Evolutionary conservation across 2,113 vertebrate species (phyloP).

Genomic region (Phoxinus phoxinus): DNA sequence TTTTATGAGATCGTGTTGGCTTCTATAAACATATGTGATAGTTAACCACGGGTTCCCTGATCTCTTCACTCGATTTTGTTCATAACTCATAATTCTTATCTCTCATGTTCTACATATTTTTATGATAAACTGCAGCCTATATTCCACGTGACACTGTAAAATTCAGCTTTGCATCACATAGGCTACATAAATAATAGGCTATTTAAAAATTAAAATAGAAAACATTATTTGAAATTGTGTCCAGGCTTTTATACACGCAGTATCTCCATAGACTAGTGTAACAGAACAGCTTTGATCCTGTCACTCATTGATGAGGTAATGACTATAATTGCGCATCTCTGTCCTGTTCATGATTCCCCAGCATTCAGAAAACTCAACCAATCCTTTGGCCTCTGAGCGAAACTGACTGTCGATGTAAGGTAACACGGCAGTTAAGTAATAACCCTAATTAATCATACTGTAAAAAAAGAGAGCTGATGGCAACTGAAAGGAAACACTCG

Average conservation of each 20-base stretch:
- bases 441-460: conserved; percentile 80
- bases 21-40: too few species aligned
- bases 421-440: conserved; percentile 71
- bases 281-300: conserved; percentile 55
- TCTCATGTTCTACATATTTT: too few species aligned
- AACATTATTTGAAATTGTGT: background rate
- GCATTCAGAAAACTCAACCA: conserved; percentile 51
- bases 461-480: conserved; percentile 76
- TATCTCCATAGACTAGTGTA: background rate
- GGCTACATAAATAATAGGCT: too few species aligned
- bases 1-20: too few species aligned
- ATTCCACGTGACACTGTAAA: too few species aligned
- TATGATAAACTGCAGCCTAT: too few species aligned
- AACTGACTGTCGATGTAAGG: conserved; percentile 69
- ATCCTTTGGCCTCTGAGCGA: conserved; percentile 60
- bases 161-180: too few species aligned
- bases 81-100: too few species aligned
- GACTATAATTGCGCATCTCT: conserved; percentile 65
- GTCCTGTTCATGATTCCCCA: conserved; percentile 55
- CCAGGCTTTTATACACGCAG: background rate
- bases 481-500: conserved; percentile 72
- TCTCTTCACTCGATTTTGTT: background rate
- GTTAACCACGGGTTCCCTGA: background rate
- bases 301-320: conserved; percentile 75
- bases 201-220: too few species aligned